These are phyloP conservation scores for Xyrichtys novacula DNA, from an alignment of 2,797 vertebrate species.

Conservation along the genomic window DNA sequence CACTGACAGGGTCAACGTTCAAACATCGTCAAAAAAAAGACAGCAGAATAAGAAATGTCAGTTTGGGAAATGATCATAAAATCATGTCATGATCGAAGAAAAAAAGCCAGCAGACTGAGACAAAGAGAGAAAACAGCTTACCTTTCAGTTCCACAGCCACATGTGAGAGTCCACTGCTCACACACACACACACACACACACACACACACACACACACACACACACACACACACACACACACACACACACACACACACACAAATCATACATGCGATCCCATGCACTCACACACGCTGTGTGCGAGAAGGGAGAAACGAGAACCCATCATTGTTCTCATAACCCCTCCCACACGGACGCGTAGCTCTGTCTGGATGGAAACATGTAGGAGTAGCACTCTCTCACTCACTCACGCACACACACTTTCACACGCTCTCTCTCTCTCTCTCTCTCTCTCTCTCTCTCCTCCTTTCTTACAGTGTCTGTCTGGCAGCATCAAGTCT, in stretches of 20 bases:
- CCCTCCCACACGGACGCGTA: slow-evolving; percentile 79
- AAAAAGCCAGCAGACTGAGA: slow-evolving; percentile 47
- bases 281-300: slow-evolving; percentile 53
- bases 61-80: background rate
- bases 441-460: slow-evolving; percentile 14
- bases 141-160: slow-evolving; percentile 75
- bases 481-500: slow-evolving; percentile 65
- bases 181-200: slow-evolving; percentile 36
- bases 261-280: slow-evolving; percentile 61
- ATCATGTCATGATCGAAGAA: slow-evolving; percentile 15
- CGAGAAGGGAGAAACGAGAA: slow-evolving; percentile 68
- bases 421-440: slow-evolving; percentile 6
- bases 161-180: slow-evolving; percentile 59
- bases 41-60: slow-evolving; percentile 7
- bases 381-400: slow-evolving; percentile 57
- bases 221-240: slow-evolving; percentile 38
- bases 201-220: slow-evolving; percentile 21
- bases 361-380: slow-evolving; percentile 71
- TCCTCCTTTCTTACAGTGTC: slow-evolving; percentile 15
- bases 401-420: slow-evolving; percentile 4
- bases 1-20: slow-evolving; percentile 2
- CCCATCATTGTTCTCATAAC: slow-evolving; percentile 85
- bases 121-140: slow-evolving; percentile 72
- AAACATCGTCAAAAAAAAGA: background rate
- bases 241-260: slow-evolving; percentile 20